phyloP scores from a whole-genome alignment of 2,888 invertebrate species.

The Catocala fraxini region DNA sequence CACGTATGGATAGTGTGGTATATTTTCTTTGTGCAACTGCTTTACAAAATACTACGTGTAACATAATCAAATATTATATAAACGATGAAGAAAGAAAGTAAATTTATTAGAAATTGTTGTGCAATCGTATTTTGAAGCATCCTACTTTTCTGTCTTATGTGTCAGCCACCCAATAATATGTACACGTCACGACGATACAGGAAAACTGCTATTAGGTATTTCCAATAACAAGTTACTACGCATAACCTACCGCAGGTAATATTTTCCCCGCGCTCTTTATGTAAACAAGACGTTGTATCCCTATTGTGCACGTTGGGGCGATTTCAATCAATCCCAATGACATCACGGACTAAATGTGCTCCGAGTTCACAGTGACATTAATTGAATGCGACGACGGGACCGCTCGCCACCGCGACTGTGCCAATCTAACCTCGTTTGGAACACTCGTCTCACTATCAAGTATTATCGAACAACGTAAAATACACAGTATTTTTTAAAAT shows the following conservation, averaged over 20 bases:
- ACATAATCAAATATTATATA: too few species aligned
- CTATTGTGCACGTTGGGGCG: constrained; percentile 63
- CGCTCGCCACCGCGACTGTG: constrained; percentile 64
- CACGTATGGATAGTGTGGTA: too few species aligned
- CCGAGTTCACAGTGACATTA: constrained; percentile 72
- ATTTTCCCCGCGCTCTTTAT: constrained; percentile 42
- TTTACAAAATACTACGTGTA: too few species aligned
- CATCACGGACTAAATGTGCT: constrained; percentile 76
- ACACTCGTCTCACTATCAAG: constrained; percentile 64
- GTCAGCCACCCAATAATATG: neutral
- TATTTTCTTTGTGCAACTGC: too few species aligned
- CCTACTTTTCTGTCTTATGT: neutral
- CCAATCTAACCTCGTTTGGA: constrained; percentile 71
- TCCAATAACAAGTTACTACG: constrained; percentile 20
- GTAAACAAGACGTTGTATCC: constrained; percentile 35
- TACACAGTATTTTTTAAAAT: constrained; percentile 60
- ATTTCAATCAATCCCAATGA: constrained; percentile 71
- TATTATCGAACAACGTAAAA: constrained; percentile 36
- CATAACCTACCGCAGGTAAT: constrained; percentile 9
- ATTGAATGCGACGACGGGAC: constrained; percentile 72
- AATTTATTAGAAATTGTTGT: neutral
- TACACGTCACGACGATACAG: constrained; percentile 13
- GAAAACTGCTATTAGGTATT: constrained; percentile 29
- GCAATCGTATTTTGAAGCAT: constrained; percentile 8
- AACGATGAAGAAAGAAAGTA: too few species aligned